Base-by-base conservation (phyloP, 1,140 invertebrate species). In the Propsilocerus akamusi region DNA sequence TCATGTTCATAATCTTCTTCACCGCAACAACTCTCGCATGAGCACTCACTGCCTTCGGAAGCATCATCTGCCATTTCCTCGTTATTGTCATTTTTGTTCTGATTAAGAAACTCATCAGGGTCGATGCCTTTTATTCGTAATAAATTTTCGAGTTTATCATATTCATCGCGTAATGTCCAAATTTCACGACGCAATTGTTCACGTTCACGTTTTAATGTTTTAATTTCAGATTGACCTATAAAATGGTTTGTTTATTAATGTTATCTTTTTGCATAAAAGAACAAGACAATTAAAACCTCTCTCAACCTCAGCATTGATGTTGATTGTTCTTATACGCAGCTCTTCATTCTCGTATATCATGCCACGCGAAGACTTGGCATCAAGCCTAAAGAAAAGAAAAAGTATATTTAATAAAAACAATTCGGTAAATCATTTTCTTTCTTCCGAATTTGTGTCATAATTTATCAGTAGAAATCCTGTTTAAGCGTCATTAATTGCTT, bases 321-420 rank as follows among this genome's bases (percentile, higher is more conserved):
- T 85, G 60, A 92, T 89, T 22, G 86, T 91, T 53, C 86, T 77
- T 58, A 92, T 67, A 56, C 87, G 71, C n/a, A 92, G 72, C 61
- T 90, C 87, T 64, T 92, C 87, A 71, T 92, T 92, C 68, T 92
- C 87, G 69, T 84, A 88, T 57, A 88, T 77, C 83, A 88, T 87
- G 48, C 83, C 83, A 55, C 85, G 75, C 22, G 83, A 85, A 20
- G 83, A 86, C 65, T 83, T 86, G 54, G 81, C 72, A 67, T 87
- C 83, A 66, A 87, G 78, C 64, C 77, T 80, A 65, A 23, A 64
- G 66, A n/a, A 41, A 25, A 32, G 50, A 37, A 52, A 47, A 24
- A 17, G n/a, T 17, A 47, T n/a, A 10, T n/a, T 5, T 12, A 26
- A 47, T 25, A 47, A 10, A 30, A n/a, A 30, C n/a, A 30, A 8